These are phyloP conservation scores for Diorhabda sublineata DNA, from an alignment of 1,140 invertebrate genomes.

Conservation along the genomic window DNA sequence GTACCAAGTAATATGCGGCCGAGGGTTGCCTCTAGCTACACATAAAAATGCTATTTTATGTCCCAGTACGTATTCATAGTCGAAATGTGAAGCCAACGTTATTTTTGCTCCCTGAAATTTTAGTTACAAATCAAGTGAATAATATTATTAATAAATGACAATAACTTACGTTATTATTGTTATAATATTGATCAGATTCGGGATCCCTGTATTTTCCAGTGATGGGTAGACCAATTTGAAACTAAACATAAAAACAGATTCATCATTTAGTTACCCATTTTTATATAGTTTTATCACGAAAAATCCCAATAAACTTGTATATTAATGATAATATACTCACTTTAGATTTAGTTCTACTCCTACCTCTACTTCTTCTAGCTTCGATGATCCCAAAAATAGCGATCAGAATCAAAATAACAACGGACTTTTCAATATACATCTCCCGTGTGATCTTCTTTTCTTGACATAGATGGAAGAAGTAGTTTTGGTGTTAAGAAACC, in stretches of 20 bases:
- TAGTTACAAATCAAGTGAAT: background rate
- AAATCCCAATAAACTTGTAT: background rate
- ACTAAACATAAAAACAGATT: conserved; percentile 49
- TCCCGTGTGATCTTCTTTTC: background rate
- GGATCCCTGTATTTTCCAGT: conserved; percentile 82
- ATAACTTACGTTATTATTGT: conserved; percentile 75
- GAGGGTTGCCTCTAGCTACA: conserved; percentile 76
- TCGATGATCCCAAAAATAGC: conserved; percentile 30
- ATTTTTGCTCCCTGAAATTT: conserved; percentile 79
- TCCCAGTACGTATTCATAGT: conserved; percentile 86
- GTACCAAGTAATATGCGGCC: conserved; percentile 87
- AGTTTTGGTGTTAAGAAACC: background rate
- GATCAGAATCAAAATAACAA: conserved; percentile 31
- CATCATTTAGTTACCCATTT: background rate
- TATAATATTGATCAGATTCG: conserved; percentile 83
- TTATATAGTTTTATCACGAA: background rate
- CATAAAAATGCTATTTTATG: conserved; percentile 91
- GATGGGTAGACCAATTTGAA: conserved; percentile 78
- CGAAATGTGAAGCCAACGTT: conserved; percentile 84
- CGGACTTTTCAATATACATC: conserved; percentile 28
- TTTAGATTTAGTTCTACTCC: conserved; percentile 67
- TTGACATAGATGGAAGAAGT: background rate
- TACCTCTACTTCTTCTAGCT: conserved; percentile 58
- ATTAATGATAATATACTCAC: conserved; percentile 38
- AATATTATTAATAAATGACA: conserved; percentile 14